Base-by-base conservation (phyloP, 2,113 vertebrate genomes). In the Genyomyrus donnyi region DNA sequence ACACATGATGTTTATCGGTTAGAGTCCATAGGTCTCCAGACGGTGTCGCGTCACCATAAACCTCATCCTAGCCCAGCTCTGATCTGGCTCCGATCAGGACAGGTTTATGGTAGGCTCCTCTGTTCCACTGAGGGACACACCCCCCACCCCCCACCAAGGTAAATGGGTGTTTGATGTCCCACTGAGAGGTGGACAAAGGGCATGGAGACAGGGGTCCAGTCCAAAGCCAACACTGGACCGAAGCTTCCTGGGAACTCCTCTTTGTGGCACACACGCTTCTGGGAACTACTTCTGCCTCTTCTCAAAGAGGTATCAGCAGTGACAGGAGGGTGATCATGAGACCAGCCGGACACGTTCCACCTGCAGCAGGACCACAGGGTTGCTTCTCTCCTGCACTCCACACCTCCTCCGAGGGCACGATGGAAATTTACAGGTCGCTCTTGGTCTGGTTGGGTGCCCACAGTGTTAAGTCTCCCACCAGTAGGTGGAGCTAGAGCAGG, bases 241-340 rank as follows among this genome's bases (percentile, higher is more conserved):
- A 89, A 49, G 53, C 53, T 56, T 56, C 19, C 53, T 56, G 24
- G 56, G 2, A 9, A 58, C 6, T 58, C 24, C 24, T 9, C 56
- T 58, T 58, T 9, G 21, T 45, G 19, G 50, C 24, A 89, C 86
- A 91, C 45, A 92, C 48, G 84, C 83, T 89, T 90, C 83, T 31
- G 19, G 52, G 48, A 80, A 58, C 85, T 84, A 89, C 88, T 87
- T 84, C 88, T 89, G 90, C 90, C 90, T 89, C 91, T 62, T 66
- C 19, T 46, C 90, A 88, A 88, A 91, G 88, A 92, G 92, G 90
- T 89, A 91, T 56, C 85, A 49, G 46, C 89, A 88, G 24, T 5
- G 10, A 80, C 48, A 46, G 70, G 27, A 21, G 35, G 24, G 58
- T 31, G 10, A 74, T 27, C 31, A 35, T 5, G 66, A 35, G 66